Evolutionary conservation across 2,113 vertebrate genomes (phyloP).

Genomic region (Vulpes lagopus): DNA sequence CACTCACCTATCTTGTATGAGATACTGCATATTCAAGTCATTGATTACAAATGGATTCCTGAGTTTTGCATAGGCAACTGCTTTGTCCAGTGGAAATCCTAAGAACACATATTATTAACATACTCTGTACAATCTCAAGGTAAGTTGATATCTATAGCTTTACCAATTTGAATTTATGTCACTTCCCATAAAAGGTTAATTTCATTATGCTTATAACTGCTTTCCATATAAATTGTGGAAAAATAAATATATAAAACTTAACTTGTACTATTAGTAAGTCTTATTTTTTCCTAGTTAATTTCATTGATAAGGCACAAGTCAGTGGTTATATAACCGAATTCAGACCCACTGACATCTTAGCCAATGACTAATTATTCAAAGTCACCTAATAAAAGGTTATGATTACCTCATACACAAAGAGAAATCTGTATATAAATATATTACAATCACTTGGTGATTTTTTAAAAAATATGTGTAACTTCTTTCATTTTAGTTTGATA

Average conservation of each 20-base stretch:
- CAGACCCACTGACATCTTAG: constrained; percentile 20
- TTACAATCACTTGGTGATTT: background rate
- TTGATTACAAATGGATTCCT: constrained; percentile 96
- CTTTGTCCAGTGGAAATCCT: constrained; percentile 97
- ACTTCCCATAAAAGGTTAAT: constrained; percentile 29
- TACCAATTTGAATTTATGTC: constrained; percentile 49
- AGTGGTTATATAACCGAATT: background rate
- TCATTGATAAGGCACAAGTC: background rate
- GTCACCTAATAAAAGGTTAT: background rate
- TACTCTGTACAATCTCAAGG: constrained; percentile 58
- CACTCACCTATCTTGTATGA: constrained; percentile 94
- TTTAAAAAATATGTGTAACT: background rate
- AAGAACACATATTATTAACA: constrained; percentile 82
- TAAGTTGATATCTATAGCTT: constrained; percentile 56
- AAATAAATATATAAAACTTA: constrained; percentile 9
- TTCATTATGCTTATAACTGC: constrained; percentile 43
- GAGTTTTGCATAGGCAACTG: constrained; percentile 95
- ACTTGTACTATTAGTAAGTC: constrained; percentile 43
- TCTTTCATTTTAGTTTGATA: constrained; percentile 54
- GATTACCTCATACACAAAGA: background rate
- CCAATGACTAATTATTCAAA: constrained; percentile 28
- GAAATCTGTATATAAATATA: background rate
- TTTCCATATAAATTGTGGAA: constrained; percentile 8
- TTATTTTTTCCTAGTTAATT: constrained; percentile 38
- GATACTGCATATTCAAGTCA: constrained; percentile 96